Conservation (phyloP, 2,113 vertebrate genomes). For the Neogale vison region DNA sequence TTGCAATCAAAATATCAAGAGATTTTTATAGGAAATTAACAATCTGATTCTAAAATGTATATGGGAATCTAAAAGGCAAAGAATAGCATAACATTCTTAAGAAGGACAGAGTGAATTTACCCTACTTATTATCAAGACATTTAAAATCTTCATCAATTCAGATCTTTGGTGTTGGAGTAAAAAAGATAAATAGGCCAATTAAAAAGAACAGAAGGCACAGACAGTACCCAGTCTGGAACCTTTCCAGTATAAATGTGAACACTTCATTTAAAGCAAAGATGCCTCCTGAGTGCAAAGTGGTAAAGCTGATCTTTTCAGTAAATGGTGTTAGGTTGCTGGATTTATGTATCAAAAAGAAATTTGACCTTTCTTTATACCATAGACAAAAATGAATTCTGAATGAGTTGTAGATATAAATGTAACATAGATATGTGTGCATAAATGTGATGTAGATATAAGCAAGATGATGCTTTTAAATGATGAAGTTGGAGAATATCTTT, state of each 20-base stretch:
- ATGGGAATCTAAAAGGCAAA: neutral
- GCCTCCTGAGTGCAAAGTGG: neutral
- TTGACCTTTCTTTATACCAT: neutral
- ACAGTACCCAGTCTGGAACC: neutral
- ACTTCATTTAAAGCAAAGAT: neutral
- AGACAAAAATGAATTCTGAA: neutral
- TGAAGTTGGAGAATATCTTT: neutral
- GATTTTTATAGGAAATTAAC: neutral
- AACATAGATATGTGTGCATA: neutral
- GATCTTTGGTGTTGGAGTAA: neutral
- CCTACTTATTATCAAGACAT: neutral
- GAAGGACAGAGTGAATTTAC: neutral
- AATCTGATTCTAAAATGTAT: neutral
- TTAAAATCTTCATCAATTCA: conserved; percentile 8
- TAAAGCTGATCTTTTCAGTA: neutral
- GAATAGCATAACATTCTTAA: neutral
- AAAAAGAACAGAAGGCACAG: neutral
- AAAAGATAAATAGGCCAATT: neutral
- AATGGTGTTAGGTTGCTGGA: neutral
- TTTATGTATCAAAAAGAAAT: neutral
- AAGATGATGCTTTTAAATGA: neutral
- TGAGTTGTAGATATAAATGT: neutral
- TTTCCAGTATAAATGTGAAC: neutral
- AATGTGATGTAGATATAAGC: neutral
- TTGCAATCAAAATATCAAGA: neutral